Conservation (phyloP, 2,888 invertebrate genomes). For the Epirrhoe tristata region DNA sequence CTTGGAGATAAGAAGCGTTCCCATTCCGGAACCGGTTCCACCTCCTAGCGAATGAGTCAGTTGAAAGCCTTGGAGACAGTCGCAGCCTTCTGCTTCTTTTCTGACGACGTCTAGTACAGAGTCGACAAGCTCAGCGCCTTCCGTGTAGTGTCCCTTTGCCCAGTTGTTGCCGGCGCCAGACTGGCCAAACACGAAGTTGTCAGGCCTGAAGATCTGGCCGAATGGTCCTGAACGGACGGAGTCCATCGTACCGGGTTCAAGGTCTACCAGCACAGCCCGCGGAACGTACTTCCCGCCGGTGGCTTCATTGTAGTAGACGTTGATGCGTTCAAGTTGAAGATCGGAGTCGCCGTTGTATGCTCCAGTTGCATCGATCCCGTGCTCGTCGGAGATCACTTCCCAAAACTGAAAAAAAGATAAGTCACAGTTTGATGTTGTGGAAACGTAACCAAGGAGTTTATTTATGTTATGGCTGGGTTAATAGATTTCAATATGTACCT, state of each 20-base stretch:
- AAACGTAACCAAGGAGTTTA: background rate
- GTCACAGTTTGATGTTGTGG: background rate
- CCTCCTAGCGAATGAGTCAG: constrained; percentile 89
- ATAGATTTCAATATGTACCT: constrained; percentile 80
- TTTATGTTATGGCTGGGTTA: constrained; percentile 27
- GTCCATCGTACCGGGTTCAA: constrained; percentile 86
- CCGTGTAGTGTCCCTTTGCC: constrained; percentile 89
- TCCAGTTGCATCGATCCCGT: constrained; percentile 72
- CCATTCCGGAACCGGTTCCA: constrained; percentile 92
- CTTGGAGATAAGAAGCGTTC: constrained; percentile 89
- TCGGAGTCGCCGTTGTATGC: constrained; percentile 88
- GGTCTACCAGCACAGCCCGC: constrained; percentile 73
- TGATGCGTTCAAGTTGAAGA: constrained; percentile 90
- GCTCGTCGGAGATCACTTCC: constrained; percentile 77
- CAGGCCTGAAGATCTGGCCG: constrained; percentile 90
- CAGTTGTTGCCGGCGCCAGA: constrained; percentile 86
- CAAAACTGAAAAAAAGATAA: constrained; percentile 65
- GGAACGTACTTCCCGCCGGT: constrained; percentile 79
- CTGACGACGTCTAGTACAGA: constrained; percentile 85
- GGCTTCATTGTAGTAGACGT: constrained; percentile 91
- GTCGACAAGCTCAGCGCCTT: constrained; percentile 87
- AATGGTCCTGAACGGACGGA: constrained; percentile 88
- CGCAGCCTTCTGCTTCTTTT: constrained; percentile 88
- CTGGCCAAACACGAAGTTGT: constrained; percentile 89
- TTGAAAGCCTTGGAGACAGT: constrained; percentile 88